Conservation (phyloP, 2,888 invertebrate genomes). For the Globia sparganii region DNA sequence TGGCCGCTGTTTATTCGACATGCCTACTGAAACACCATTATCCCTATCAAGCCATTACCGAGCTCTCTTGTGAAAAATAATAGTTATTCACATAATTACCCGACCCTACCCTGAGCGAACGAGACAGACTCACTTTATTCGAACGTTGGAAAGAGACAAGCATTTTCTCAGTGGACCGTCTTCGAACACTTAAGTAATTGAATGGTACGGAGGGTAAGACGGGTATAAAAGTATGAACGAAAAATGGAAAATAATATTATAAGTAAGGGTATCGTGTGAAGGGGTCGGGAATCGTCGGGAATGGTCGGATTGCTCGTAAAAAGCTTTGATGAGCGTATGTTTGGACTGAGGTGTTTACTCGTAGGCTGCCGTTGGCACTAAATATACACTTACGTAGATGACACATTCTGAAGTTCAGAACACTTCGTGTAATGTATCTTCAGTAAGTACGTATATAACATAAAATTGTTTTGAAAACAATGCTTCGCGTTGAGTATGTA, state of each 20-base stretch:
- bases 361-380: slow-evolving; percentile 55
- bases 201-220: slow-evolving; percentile 83
- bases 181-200: slow-evolving; percentile 89
- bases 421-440: slow-evolving; percentile 33
- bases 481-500: slow-evolving; percentile 8
- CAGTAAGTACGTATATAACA: slow-evolving; percentile 30
- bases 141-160: slow-evolving; percentile 76
- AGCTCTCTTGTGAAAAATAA: slow-evolving; percentile 87
- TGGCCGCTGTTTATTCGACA: slow-evolving; percentile 74
- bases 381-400: slow-evolving; percentile 51
- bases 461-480: slow-evolving; percentile 35
- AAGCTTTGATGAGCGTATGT: slow-evolving; percentile 63
- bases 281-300: slow-evolving; percentile 73
- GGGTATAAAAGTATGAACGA: slow-evolving; percentile 82
- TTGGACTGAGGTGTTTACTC: slow-evolving; percentile 61
- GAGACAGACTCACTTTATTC: slow-evolving; percentile 64
- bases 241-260: slow-evolving; percentile 87
- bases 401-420: slow-evolving; percentile 47
- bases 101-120: slow-evolving; percentile 78
- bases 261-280: slow-evolving; percentile 78
- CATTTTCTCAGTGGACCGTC: slow-evolving; percentile 75
- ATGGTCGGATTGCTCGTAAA: slow-evolving; percentile 62
- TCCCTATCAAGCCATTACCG: slow-evolving; percentile 85
- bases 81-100: slow-evolving; percentile 89
- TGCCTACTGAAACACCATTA: slow-evolving; percentile 79